phyloP scores from a whole-genome alignment of 2,888 invertebrate genomes.

The Pristionchus arcanus region DNA sequence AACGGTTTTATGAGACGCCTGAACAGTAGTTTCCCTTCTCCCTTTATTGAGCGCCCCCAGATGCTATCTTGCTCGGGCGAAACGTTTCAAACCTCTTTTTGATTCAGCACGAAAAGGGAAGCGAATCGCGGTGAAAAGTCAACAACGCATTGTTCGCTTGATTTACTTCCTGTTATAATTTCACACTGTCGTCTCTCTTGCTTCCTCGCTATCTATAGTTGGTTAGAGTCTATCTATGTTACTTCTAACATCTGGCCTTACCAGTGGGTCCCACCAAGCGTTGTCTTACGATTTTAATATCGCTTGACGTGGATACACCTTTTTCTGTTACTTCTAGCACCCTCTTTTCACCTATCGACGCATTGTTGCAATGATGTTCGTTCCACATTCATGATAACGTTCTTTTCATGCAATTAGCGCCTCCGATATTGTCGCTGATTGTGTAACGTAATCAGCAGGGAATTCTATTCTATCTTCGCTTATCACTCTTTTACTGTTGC shows the following conservation, averaged over 20 bases:
- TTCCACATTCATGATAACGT: neutral
- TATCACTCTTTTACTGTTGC: no score
- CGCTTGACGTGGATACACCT: no score
- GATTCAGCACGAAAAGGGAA: neutral
- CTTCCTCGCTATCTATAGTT: neutral
- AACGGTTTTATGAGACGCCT: neutral
- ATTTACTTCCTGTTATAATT: constrained; percentile 12
- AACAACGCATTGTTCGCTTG: neutral
- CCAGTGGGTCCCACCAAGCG: no score
- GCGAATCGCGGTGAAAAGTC: neutral
- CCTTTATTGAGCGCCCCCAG: neutral
- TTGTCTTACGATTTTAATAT: no score
- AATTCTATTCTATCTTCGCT: no score
- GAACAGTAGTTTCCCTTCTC: neutral
- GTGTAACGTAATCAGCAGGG: no score
- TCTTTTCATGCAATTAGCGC: neutral
- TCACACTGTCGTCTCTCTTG: neutral
- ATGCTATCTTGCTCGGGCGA: neutral
- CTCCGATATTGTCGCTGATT: neutral
- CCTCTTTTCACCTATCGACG: neutral
- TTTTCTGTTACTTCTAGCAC: no score
- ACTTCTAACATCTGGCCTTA: no score
- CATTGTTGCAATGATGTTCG: neutral
- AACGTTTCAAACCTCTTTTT: neutral
- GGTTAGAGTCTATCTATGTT: no score